phyloP scores from a whole-genome alignment of 2,113 vertebrate species.

The Heterotilapia buettikoferi region DNA sequence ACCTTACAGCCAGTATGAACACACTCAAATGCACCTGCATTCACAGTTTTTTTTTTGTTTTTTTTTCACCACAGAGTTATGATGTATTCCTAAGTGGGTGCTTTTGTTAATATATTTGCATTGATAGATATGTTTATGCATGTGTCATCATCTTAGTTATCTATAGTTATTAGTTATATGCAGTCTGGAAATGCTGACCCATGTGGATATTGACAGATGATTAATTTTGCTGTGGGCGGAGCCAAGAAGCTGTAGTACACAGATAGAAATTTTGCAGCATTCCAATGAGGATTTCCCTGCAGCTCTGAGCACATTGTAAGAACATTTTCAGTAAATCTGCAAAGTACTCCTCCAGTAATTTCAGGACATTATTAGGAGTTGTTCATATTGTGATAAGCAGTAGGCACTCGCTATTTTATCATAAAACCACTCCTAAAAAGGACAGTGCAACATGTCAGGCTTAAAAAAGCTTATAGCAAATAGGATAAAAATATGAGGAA shows the following conservation, averaged over 20 bases:
- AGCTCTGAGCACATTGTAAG: not conserved
- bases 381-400: not conserved
- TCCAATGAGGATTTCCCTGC: not conserved
- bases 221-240: not conserved
- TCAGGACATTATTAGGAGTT: not conserved
- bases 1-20: not conserved
- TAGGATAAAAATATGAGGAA: not conserved
- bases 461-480: not conserved
- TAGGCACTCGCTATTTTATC: not conserved
- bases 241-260: not conserved
- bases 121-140: not conserved
- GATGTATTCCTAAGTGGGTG: not conserved
- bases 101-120: not conserved
- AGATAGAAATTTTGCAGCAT: not conserved
- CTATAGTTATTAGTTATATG: not conserved
- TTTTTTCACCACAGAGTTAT: not conserved
- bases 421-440: not conserved
- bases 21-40: not conserved
- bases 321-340: not conserved
- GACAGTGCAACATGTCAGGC: not conserved
- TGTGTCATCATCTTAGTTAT: not conserved
- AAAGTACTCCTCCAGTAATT: not conserved
- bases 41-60: not conserved
- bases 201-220: not conserved
- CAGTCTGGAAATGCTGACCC: not conserved